Evolutionary conservation across 2,797 vertebrate genomes (phyloP).

Genomic region (Rhynchotus rufescens): DNA sequence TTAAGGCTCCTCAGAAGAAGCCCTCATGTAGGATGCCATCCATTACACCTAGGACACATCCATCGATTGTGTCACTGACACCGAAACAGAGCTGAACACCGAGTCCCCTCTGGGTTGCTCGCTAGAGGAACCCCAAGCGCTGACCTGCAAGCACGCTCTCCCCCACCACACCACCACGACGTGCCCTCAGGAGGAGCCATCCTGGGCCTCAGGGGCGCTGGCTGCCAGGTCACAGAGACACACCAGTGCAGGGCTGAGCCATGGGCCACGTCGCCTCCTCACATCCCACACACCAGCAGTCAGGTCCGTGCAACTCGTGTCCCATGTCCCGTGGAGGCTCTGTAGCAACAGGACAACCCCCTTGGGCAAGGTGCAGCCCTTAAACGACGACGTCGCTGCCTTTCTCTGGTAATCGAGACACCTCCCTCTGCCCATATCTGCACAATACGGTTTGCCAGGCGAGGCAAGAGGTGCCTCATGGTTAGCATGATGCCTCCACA

Average conservation of each 20-base stretch:
- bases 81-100: no score
- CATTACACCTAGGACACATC: no score
- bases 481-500: neutral
- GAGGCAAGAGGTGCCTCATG: neutral
- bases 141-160: no score
- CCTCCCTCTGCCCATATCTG: neutral
- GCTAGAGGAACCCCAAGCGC: no score
- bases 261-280: neutral
- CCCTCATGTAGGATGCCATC: no score
- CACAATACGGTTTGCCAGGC: neutral
- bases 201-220: no score
- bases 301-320: accelerated
- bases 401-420: neutral
- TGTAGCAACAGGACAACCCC: neutral
- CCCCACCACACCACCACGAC: no score
- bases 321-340: neutral
- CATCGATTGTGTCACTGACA: no score
- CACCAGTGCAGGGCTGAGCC: neutral
- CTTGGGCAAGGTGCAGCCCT: neutral
- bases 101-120: no score
- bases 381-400: no score
- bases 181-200: no score
- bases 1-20: no score
- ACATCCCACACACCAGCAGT: accelerated
- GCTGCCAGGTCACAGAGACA: neutral